Conservation (phyloP, 2,113 vertebrate species). For the Bos javanicus region DNA sequence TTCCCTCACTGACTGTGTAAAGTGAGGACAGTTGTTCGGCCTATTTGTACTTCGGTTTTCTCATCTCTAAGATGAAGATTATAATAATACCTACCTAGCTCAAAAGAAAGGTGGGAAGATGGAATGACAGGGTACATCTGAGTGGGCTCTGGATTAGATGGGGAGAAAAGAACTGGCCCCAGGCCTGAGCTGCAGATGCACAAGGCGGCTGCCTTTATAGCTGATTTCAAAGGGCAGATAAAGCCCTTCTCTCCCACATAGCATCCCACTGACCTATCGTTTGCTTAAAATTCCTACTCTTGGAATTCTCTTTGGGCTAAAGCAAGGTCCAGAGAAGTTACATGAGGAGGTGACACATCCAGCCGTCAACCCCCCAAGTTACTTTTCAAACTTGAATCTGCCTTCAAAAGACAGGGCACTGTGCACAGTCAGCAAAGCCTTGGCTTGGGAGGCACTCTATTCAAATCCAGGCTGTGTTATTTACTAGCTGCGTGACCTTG, state of each 20-base stretch:
- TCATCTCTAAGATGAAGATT: neutral
- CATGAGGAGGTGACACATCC: neutral
- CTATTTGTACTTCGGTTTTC: neutral
- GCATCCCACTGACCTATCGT: neutral
- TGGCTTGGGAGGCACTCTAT: neutral
- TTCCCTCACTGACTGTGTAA: neutral
- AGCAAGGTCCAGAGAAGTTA: neutral
- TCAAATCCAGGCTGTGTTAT: neutral
- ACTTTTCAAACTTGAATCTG: neutral
- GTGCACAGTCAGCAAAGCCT: neutral
- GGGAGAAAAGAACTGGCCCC: neutral
- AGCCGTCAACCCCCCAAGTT: neutral
- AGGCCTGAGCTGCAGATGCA: neutral
- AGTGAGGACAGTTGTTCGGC: neutral
- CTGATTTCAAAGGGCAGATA: neutral
- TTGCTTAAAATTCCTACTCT: neutral
- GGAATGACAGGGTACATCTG: neutral
- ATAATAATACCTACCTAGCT: neutral
- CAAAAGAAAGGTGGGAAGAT: neutral
- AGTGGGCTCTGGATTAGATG: neutral
- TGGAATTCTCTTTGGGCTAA: conserved; percentile 6
- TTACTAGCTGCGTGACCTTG: neutral
- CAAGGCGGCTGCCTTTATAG: neutral
- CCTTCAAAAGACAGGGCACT: neutral
- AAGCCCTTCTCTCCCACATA: neutral